Base-by-base conservation (phyloP, 1,140 invertebrate genomes). In the Hycleus cichorii region DNA sequence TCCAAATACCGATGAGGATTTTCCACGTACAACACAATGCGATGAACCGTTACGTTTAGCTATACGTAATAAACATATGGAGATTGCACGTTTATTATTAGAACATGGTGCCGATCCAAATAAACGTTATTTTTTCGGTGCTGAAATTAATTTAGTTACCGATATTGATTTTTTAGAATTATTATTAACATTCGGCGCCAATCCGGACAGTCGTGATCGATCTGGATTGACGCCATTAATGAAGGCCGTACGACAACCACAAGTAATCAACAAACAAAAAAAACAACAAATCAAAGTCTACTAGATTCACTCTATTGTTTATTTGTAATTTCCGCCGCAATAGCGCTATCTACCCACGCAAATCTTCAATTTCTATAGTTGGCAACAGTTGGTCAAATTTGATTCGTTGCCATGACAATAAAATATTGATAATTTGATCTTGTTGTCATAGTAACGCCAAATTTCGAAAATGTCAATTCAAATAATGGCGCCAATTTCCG, bases 71-170 rank as follows among this genome's bases (percentile, higher is more conserved):
- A 87, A 89, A 52, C 89, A 95, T 71, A 86, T 86, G 78, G 80
- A 88, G 2, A 89, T 90, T 25, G 84, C 84, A 2, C 77, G 78
- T 56, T 75, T 82, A 4, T 72, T 89, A 0, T 72, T 88, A 24
- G 86, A 89, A 65, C 82, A 85, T 57, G 86, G 86, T 1, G 85
- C 86, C 0, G 84, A 88, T 73, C 84, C 83, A 55, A 93, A 84
- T 74, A 90, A 83, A 76, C 82, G 79, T 8, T 92, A 93, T 70
- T 95, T 95, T 75, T 90, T 94, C 67, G 92, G 92, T 2, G 83
- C 89, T 0, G 91, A 95, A 75, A 91, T 95, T 52, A 94, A 93
- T 71, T 76, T 94, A 44, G 85, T 94, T 2, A 88, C 84, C 26
- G 91, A 94, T 65, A 76, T 89, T 44, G 84, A 90, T 57, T 92